Base-by-base conservation (phyloP, 1,140 invertebrate species). In the Sarcophaga peregrina region DNA sequence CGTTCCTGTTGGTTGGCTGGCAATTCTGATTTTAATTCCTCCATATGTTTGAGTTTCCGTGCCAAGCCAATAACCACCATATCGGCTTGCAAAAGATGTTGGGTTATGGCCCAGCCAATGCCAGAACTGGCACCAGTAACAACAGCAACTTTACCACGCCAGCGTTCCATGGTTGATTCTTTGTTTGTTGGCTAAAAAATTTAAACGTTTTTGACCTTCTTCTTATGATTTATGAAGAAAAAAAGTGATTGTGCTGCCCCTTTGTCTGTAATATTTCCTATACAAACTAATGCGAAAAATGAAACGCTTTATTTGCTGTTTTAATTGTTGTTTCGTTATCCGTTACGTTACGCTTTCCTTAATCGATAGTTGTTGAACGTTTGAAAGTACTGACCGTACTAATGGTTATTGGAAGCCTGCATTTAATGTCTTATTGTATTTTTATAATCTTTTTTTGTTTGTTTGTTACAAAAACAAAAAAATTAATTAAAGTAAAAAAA, bases 121-220 rank as follows among this genome's bases (percentile, higher is more conserved):
- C 95, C 95, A 0, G 91, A 90, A 80, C 93, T 94, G 1, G 94
- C 94, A 3, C 94, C 95, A 2, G 95, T 95, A 17, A 96, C 93
- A 7, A 85, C 81, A 17, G 84, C 84, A 7, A 85, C 54, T 62
- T 84, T 83, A 48, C 76, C 83, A 52, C 62, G 74, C 84, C 84
- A 85, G 45, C 84, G 84, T 80, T 85, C 83, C 84, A 85, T 85
- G 10, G 5, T 62, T 3, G 45, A 46, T 37, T 76, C n/a, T 25
- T 72, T 20, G 17, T 37, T 37, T 37, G 1, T 37, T 37, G 25
- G 17, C 20, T 58, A 58, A 1, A 58, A 8, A 20, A 20, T 20
- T 68, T 20, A 50, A 76, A 47, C 48, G 20, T 52, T 11, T 46
- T 50, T 78, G 20, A 50, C 47, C 75, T 78, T 78, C 25, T 78